Base-by-base conservation (phyloP, 2,888 invertebrate species). In the Plagodis pulveraria region DNA sequence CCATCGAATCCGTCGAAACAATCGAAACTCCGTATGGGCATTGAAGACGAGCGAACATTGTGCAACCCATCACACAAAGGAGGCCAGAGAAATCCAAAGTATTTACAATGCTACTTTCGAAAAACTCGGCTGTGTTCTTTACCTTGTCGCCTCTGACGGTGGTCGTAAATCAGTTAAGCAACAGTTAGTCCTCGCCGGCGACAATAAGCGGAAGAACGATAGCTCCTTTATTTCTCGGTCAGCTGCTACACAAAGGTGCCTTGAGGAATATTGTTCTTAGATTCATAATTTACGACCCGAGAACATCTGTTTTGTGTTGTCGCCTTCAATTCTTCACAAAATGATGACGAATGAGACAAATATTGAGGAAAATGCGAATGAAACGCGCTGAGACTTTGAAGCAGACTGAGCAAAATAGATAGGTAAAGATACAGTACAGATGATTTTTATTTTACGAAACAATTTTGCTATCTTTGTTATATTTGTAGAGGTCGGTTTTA, bases 1-100 rank as follows among this genome's bases (percentile, higher is more conserved):
- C 89, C 86, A 86, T 82, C 82, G 77, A 78, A 78, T 79, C 72
- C 74, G 71, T 77, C 84, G 83, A 89, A 90, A 91, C 89, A 91
- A 91, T 89, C 77, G 83, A 77, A 67, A 72, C 73, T 67, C 77
- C 76, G 78, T 80, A 81, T 80, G 79, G 76, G 77, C 73, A 78
- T 76, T 79, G 78, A 81, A 84, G 81, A 81, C 79, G 74, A 77
- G 74, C 84, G 80, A 76, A 79, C 81, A 87, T 89, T 91, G 89
- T 88, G 89, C 89, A 90, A 90, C 77, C 72, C 77, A 77, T 77
- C 78, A 72, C 77, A 90, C 89, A 91, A 91, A 87, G 81, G 84
- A 86, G 83, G 83, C 81, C 86, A 80, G 87, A 84, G 88, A 89
- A 86, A 88, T 81, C 86, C 62, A 81, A 78, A 75, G 78, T 78